Base-by-base conservation (phyloP, 1,140 invertebrate genomes). In the Colletes gigas region DNA sequence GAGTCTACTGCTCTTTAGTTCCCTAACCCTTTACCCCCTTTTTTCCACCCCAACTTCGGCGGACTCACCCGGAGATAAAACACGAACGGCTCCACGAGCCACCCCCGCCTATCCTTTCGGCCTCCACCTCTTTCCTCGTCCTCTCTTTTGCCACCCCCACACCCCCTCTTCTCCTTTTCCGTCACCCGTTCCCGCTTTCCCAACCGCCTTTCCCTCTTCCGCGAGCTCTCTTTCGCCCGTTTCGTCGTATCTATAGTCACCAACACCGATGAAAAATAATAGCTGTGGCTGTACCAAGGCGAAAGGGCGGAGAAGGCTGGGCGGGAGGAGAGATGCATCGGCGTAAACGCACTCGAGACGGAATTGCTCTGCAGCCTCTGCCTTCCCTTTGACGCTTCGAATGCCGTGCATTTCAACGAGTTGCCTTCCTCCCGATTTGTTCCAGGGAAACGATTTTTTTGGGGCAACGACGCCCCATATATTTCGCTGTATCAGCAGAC, bases 341-440 rank as follows among this genome's bases (percentile, higher is more conserved):
- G 73, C 73, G 86, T 86, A 86, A 86, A 86, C 86, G 86, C 85
- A 87, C 86, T 87, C 86, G 82, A 87, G 86, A 86, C 84, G 86
- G 81, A 87, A 87, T 87, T 87, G 85, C 84, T 84, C 78, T 65
- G 78, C 82, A 78, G 70, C 66, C 78, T 86, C 78, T 86, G 75
- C 82, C 72, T 88, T 88, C 86, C 85, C 86, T 88, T 87, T 87
- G 86, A 88, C 86, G 85, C 86, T 87, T 88, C 81, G 75, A 87
- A 87, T 82, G 78, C 86, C 86, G 82, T 84, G 85, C 85, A 84
- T 87, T 87, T 88, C 86, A 84, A 88, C 86, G 79, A 88, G 82
- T 71, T 78, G 82, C 82, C 85, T 87, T 88, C 82, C 84, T 84
- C 75, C 86, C 86, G 85, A 87, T 88, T 88, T 87, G 78, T 88